Conservation (phyloP, 2,113 vertebrate species). For the Odobenus rosmarus region DNA sequence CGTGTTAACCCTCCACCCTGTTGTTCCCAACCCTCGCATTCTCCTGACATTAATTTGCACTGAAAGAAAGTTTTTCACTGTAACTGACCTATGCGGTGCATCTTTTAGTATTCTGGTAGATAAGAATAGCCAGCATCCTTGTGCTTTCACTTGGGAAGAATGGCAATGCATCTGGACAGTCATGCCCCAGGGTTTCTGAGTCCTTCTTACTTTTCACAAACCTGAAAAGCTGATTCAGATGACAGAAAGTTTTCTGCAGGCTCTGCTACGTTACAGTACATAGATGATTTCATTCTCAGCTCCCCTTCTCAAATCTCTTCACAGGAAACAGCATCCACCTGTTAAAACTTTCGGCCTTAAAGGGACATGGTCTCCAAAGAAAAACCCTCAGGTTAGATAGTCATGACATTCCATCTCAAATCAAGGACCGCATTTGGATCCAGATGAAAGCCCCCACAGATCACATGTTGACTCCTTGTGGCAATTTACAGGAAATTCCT, state of each 20-base stretch:
- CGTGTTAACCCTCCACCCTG: background rate
- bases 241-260: background rate
- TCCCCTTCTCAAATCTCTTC: background rate
- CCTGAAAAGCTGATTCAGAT: background rate
- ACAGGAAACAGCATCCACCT: background rate
- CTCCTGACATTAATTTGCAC: background rate
- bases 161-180: background rate
- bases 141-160: background rate
- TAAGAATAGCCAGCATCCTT: rapidly evolving
- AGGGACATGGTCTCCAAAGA: background rate
- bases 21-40: background rate
- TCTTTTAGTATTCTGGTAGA: rapidly evolving
- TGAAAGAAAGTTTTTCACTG: background rate
- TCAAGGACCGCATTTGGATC: background rate
- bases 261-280: background rate
- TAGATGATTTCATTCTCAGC: background rate
- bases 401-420: background rate
- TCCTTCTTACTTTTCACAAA: background rate
- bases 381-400: background rate
- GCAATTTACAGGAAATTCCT: background rate
- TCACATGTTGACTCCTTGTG: background rate
- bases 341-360: background rate
- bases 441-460: background rate
- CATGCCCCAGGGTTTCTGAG: background rate
- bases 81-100: background rate